Conservation (phyloP, 2,888 invertebrate species). For the Gerris lacustris region DNA sequence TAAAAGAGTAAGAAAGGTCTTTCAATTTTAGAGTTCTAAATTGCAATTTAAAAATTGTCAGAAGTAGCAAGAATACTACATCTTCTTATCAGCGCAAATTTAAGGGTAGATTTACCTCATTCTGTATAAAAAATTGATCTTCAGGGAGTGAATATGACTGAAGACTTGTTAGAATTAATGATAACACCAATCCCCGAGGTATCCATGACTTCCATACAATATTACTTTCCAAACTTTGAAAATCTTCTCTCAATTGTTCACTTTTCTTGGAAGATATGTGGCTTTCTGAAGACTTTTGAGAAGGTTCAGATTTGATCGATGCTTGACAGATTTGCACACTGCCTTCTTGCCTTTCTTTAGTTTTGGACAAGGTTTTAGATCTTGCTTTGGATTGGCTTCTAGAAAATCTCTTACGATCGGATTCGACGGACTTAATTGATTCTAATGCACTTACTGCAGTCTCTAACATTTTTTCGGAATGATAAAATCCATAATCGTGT, state of each 20-base stretch:
- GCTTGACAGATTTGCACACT: constrained; percentile 6
- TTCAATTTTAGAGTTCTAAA: too few species aligned
- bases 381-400: background rate
- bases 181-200: background rate
- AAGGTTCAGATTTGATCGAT: background rate
- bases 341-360: constrained; percentile 17
- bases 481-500: background rate
- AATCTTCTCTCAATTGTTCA: background rate
- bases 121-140: constrained; percentile 17
- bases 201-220: constrained; percentile 7
- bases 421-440: background rate
- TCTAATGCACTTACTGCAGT: background rate
- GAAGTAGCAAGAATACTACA: too few species aligned
- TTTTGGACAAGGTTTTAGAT: background rate
- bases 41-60: too few species aligned
- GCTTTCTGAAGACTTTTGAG: background rate
- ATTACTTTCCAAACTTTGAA: background rate
- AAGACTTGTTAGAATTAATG: constrained; percentile 12
- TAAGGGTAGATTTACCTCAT: background rate
- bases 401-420: background rate
- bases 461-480: background rate
- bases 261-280: background rate
- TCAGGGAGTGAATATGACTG: constrained; percentile 20
- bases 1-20: too few species aligned
- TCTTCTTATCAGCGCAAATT: too few species aligned